phyloP scores from a whole-genome alignment of 2,888 invertebrate species.

The Calliphora vomitoria region DNA sequence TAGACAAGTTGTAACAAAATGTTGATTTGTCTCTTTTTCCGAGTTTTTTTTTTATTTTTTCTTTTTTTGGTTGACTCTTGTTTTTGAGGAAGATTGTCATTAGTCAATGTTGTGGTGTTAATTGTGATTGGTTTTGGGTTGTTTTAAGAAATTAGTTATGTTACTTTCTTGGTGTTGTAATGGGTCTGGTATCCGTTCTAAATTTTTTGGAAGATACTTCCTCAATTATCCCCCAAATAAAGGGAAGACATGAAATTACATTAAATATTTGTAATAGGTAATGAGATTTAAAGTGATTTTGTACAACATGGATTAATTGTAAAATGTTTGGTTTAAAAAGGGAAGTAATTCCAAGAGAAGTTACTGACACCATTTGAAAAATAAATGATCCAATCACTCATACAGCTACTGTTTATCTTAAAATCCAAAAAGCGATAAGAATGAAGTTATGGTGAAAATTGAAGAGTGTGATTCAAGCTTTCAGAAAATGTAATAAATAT shows the following conservation, averaged over 20 bases:
- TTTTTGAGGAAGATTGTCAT: conserved; percentile 43
- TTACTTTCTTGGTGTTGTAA: background rate
- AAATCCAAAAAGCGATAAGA: too few relatives aligned
- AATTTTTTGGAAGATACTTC: conserved; percentile 38
- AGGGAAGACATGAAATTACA: background rate
- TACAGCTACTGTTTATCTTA: too few relatives aligned
- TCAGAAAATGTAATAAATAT: too few relatives aligned
- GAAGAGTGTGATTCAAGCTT: too few relatives aligned
- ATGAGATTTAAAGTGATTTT: conserved; percentile 30
- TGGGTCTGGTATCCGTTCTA: conserved; percentile 32
- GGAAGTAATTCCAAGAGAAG: conserved; percentile 24
- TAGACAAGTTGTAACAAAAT: conserved; percentile 15
- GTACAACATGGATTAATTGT: background rate
- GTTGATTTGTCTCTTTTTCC: conserved; percentile 12
- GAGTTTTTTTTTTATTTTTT: background rate
- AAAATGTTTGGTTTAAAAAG: background rate
- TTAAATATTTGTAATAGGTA: conserved; percentile 27
- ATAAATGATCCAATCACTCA: background rate
- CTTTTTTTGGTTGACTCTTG: background rate
- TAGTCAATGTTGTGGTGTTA: conserved; percentile 56
- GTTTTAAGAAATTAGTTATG: background rate
- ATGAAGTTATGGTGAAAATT: too few relatives aligned
- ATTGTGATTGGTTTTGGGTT: conserved; percentile 39
- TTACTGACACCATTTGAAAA: background rate
- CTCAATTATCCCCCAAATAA: conserved; percentile 51